Base-by-base conservation (phyloP, 2,113 vertebrate genomes). In the Symphodus melops region DNA sequence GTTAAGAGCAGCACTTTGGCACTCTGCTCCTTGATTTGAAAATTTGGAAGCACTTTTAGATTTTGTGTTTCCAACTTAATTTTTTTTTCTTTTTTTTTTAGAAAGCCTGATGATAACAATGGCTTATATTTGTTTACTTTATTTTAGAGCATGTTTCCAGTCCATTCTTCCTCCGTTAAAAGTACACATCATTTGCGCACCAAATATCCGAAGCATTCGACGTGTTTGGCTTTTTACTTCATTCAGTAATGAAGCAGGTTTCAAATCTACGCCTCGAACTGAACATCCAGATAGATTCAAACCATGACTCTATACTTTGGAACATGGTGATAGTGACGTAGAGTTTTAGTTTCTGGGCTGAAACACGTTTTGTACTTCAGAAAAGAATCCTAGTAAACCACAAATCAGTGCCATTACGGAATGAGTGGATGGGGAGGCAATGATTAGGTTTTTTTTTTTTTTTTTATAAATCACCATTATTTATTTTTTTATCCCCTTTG, bases 341-440 rank as follows among this genome's bases (percentile, higher is more conserved):
- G 55, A 74, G 12, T 33, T 52, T 6, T 44, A 41, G 13, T 36
- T 64, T 8, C 7, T 33, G 37, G 28, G 13, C 11, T 17, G 6
- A 48, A 48, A 8, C 14, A 41, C 39, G 42, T 13, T 44, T 57
- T 19, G 20, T n/a, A 49, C 16, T 64, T 23, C 3, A 48, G 44
- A 49, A 46, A 59, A 20, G 3, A 3, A 51, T 12, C 28, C 10
- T 10, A 77, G 55, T 52, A 16, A 46, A 4, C n/a, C 0, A 21
- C 44, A 12, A 51, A 14, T 25, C 28, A 28, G n/a, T 69, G 21
- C 57, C 3, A 44, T 49, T 44, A 23, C 19, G 48, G 68, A 57
- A 79, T 54, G 69, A 33, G 37, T 65, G 69, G 63, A 68, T 70
- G 78, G 70, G 55, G 80, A 75, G 80, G 70, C 71, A 59, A 33